phyloP scores from a whole-genome alignment of 2,113 vertebrate species.

The Engystomops pustulosus region DNA sequence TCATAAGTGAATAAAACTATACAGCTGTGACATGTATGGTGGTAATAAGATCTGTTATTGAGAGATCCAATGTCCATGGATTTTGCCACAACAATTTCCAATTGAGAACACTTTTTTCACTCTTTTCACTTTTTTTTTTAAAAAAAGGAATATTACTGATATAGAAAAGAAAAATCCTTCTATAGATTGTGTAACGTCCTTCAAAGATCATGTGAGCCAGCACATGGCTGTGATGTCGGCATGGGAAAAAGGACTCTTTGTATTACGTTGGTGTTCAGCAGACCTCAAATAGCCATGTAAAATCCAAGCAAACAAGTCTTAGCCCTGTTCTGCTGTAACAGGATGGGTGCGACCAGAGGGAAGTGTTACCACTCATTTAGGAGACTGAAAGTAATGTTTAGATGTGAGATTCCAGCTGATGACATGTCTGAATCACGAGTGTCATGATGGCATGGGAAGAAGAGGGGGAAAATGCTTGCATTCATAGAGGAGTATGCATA shows the following conservation, averaged over 20 bases:
- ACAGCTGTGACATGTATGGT: too few species aligned
- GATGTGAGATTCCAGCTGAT: conserved; percentile 24
- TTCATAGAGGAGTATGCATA: background rate
- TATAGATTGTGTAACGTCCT: background rate
- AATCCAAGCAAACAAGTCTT: conserved; percentile 4
- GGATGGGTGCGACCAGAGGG: conserved; percentile 38
- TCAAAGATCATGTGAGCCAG: background rate
- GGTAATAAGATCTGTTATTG: too few species aligned
- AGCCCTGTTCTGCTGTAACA: conserved; percentile 30
- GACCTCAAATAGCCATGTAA: conserved; percentile 29
- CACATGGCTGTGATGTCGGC: background rate
- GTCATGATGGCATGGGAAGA: background rate
- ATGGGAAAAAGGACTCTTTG: conserved; percentile 9
- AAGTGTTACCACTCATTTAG: background rate
- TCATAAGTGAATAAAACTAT: too few species aligned
- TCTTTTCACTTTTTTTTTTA: background rate
- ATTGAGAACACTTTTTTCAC: background rate
- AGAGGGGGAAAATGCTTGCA: background rate
- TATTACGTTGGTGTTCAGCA: background rate
- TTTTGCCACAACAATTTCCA: too few species aligned
- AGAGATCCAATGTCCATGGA: too few species aligned
- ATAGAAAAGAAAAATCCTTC: background rate
- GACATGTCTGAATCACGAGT: background rate
- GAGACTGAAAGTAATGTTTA: background rate
- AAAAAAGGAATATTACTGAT: background rate